These are phyloP conservation scores for Bellardia bayeri DNA, from an alignment of 2,888 invertebrate genomes.

Conservation along the genomic window DNA sequence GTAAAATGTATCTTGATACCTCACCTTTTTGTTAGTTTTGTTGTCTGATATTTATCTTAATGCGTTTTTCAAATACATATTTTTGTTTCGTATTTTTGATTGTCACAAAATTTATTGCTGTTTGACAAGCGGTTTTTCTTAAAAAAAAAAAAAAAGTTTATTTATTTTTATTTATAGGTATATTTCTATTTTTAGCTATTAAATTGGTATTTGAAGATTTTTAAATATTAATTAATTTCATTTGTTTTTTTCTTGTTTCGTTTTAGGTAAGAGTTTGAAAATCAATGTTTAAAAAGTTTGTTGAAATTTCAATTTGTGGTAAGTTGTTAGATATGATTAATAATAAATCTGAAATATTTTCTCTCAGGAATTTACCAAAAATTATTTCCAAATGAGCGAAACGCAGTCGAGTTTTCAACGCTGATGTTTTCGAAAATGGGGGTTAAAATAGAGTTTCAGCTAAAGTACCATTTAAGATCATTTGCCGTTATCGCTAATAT, in stretches of 20 bases:
- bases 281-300: neutral
- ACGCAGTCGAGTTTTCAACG: no score
- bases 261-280: slow-evolving; percentile 53
- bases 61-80: slow-evolving; percentile 19
- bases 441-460: no score
- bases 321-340: neutral
- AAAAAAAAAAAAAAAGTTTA: neutral
- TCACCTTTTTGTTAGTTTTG: slow-evolving; percentile 9
- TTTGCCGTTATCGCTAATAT: no score
- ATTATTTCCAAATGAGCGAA: no score
- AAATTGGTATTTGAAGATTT: slow-evolving; percentile 22
- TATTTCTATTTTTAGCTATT: neutral
- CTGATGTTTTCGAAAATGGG: no score
- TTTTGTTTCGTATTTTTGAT: slow-evolving; percentile 15
- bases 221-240: slow-evolving; percentile 21
- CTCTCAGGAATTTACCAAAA: no score
- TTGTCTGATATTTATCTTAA: slow-evolving; percentile 24
- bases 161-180: neutral
- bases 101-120: slow-evolving; percentile 49
- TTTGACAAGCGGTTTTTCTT: slow-evolving; percentile 56
- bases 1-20: slow-evolving; percentile 44
- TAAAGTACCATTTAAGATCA: no score
- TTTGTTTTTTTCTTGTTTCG: slow-evolving; percentile 23
- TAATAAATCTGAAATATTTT: no score
- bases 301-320: slow-evolving; percentile 12